A percentile compares a stretch with the other conserved stretches of the same genome.
Conservation (phyloP, 2,113 vertebrate species). For the Triplophysa siluroides region DNA sequence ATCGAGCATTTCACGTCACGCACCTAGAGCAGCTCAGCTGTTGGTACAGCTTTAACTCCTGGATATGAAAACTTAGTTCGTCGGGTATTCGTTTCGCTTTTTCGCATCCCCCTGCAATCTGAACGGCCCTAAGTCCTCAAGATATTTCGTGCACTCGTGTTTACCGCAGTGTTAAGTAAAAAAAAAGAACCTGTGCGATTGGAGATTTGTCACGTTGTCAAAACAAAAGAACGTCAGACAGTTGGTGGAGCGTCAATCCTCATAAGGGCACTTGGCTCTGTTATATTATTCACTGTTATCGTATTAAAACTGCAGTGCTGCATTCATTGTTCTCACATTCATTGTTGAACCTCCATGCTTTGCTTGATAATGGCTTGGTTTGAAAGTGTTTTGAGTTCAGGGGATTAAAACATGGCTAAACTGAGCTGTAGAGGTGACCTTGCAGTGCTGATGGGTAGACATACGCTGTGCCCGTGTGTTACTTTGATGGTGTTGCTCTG, state of each 20-base stretch:
- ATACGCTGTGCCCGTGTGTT: constrained; percentile 10
- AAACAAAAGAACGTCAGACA: constrained; percentile 2
- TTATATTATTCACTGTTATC: constrained; percentile 4
- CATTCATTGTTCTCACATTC: constrained; percentile 10
- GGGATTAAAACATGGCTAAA: constrained; percentile 5
- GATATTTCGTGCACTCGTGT: not conserved
- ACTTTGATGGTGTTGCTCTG: not conserved
- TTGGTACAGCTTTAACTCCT: too few species aligned
- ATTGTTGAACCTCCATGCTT: constrained; percentile 18
- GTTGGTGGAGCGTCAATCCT: constrained; percentile 1
- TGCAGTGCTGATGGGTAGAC: constrained; percentile 9
- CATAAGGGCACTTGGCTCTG: not conserved
- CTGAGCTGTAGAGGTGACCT: constrained; percentile 42
- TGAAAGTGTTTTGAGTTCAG: not conserved
- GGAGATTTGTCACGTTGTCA: not conserved
- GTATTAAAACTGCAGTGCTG: not conserved
- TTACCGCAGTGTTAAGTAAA: constrained; percentile 1
- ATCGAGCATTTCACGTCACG: too few species aligned
- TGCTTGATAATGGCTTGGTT: constrained; percentile 2
- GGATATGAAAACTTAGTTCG: too few species aligned
- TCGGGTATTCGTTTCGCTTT: too few species aligned
- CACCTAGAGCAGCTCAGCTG: too few species aligned
- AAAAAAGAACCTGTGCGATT: not conserved
- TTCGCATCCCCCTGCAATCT: too few species aligned
- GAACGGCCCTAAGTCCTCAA: too few species aligned